These are phyloP conservation scores for Cichladusa arquata DNA, from an alignment of 2,113 vertebrate genomes.

Conservation along the genomic window DNA sequence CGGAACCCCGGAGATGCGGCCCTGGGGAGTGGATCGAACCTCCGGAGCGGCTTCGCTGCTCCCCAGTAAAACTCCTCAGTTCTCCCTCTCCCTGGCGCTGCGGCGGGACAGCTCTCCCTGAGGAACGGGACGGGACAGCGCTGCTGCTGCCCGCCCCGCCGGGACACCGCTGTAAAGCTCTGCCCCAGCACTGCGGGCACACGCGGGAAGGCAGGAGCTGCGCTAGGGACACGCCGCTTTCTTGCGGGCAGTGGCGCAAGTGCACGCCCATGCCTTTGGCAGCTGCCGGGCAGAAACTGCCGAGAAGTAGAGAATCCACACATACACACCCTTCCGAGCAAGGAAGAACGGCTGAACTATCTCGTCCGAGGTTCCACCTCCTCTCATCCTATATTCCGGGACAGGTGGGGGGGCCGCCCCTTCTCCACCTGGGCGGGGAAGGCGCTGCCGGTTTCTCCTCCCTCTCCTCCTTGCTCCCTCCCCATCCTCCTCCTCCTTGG, in stretches of 20 bases:
- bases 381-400: background rate
- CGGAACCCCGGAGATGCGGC: background rate
- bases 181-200: background rate
- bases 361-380: background rate
- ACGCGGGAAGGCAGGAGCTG: background rate
- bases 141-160: background rate
- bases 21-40: background rate
- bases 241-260: background rate
- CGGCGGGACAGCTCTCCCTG: background rate
- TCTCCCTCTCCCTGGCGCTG: background rate
- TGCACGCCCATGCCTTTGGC: background rate
- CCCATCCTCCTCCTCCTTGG: background rate
- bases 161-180: background rate
- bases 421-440: constrained; percentile 30
- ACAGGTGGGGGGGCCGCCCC: background rate
- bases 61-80: fast-evolving
- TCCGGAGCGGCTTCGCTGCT: background rate
- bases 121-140: background rate
- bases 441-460: background rate
- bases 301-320: background rate
- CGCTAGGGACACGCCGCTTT: background rate
- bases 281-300: background rate
- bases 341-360: fast-evolving
- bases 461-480: background rate
- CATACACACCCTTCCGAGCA: too few relatives aligned